Percentiles rank a stretch among this genome's conserved stretches.
phyloP scores from a whole-genome alignment of 2,888 invertebrate genomes.

The Ormyrus labotus region DNA sequence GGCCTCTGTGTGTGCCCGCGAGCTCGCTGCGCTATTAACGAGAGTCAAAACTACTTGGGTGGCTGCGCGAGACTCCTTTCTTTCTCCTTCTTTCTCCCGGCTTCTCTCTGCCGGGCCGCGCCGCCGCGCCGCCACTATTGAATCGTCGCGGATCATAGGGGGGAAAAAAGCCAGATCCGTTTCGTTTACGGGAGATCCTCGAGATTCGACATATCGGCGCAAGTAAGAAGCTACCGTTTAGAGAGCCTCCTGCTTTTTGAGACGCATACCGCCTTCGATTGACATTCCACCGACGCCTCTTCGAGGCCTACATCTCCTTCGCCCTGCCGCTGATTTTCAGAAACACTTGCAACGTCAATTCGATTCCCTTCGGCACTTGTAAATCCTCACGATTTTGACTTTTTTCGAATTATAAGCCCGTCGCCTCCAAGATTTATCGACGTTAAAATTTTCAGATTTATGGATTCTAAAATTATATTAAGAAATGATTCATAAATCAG shows the following conservation, averaged over 20 bases:
- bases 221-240: slow-evolving; percentile 33
- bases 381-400: no score
- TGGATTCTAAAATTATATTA: no score
- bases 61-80: slow-evolving; percentile 57
- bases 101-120: neutral
- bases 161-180: slow-evolving; percentile 23
- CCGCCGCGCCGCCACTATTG: no score
- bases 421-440: no score
- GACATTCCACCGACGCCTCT: neutral
- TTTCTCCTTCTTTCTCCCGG: neutral
- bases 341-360: no score
- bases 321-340: no score
- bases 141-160: no score
- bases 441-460: no score
- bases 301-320: neutral
- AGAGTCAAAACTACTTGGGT: slow-evolving; percentile 70
- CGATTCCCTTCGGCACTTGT: no score
- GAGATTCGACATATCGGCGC: neutral
- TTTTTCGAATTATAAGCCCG: no score
- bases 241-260: neutral
- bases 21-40: slow-evolving; percentile 68
- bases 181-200: slow-evolving; percentile 62
- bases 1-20: slow-evolving; percentile 59
- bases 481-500: no score
- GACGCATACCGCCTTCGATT: neutral